Base-by-base conservation (phyloP, 2,113 vertebrate genomes). In the Tylochromis polylepis region DNA sequence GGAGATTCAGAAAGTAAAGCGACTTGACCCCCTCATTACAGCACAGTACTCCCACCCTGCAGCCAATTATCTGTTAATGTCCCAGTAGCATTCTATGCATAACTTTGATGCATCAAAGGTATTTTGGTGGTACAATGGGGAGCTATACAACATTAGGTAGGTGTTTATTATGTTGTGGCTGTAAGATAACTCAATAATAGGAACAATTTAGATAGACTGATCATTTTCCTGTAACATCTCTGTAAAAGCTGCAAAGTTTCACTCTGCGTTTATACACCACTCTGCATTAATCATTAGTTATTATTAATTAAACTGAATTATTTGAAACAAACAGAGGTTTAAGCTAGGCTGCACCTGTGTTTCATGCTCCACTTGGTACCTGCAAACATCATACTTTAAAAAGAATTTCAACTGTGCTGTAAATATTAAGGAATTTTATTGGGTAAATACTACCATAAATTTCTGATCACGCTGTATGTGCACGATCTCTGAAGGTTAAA, bases 351-450 rank as follows among this genome's bases (percentile, higher is more conserved):
- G 22, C 18, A 12, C 70, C 56, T 20, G 4, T 31, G 49, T 65
- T 34, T 53, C 24, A 9, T 79, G 34, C 60, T 83, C 34, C 12
- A 85, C 56, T 79, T 56, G 43, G 43, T 56, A 15, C 34, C n/a
- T 14, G 11, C 8, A 24, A 7, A 24, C 18, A 43, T 62, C 59
- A 84, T 16, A 14, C 12, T 57, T 4, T 16, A 12, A 57, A 84
- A 81, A 62, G 10, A 77, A 11, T 75, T 77, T 38, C 3, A 81
- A 51, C 3, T 14, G 6, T 31, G n/a, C 11, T 14, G 27, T 14
- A 20, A 53, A 58, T 0, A 20, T 77, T 31, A 49, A 77, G 11
- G 18, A 53, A 53, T 31, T 77, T 77, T 53, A 51, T 8, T 77
- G 43, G 43, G 43, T 29, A 75, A 31, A 29, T 51, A 51, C 24